Conservation (phyloP, 2,888 invertebrate species). For the Erebia epiphron region DNA sequence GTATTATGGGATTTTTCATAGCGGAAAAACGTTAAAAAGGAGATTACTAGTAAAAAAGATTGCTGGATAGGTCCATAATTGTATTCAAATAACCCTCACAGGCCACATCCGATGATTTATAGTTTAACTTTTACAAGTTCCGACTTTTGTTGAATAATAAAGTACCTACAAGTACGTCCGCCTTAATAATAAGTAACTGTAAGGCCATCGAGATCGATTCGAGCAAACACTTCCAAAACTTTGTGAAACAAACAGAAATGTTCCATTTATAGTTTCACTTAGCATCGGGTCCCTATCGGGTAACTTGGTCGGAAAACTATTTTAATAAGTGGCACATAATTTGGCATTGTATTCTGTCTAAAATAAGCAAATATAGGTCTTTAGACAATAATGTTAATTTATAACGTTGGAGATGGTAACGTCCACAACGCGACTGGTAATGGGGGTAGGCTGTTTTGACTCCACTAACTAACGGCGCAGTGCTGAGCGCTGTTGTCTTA, state of each 20-base stretch:
- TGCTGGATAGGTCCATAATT: too few relatives aligned
- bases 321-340: conserved; percentile 17
- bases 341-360: not conserved
- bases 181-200: conserved; percentile 6
- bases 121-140: conserved; percentile 13
- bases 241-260: conserved; percentile 15
- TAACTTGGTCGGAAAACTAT: conserved; percentile 1
- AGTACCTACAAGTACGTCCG: conserved; percentile 2
- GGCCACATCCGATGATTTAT: not conserved
- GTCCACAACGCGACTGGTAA: not conserved
- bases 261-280: conserved; percentile 19
- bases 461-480: too few relatives aligned
- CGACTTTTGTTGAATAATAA: conserved; percentile 13
- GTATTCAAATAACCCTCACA: not conserved
- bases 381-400: not conserved
- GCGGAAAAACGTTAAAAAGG: too few relatives aligned
- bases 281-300: not conserved
- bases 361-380: not conserved
- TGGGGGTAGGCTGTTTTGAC: too few relatives aligned
- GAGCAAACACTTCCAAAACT: conserved; percentile 16
- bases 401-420: not conserved
- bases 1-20: too few relatives aligned
- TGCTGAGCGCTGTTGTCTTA: too few relatives aligned
- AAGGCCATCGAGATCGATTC: conserved; percentile 11
- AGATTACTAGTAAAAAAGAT: too few relatives aligned